Conservation (phyloP, 2,113 vertebrate genomes). For the Orthonyx spaldingii region DNA sequence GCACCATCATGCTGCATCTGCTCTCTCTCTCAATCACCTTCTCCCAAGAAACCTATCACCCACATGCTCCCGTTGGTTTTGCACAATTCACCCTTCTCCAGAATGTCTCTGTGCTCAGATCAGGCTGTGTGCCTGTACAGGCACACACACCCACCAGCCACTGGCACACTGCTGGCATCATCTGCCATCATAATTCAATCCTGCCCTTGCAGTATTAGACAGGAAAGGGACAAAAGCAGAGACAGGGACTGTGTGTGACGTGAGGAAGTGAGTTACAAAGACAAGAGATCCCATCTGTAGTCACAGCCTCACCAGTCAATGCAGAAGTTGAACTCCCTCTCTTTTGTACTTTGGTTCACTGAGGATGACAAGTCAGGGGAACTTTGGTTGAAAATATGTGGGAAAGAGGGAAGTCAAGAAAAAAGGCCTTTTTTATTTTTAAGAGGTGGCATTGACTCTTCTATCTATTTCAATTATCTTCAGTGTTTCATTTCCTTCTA, state of each 20-base stretch:
- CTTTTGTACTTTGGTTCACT: slow-evolving; percentile 49
- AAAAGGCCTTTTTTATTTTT: slow-evolving; percentile 41
- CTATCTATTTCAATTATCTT: slow-evolving; percentile 84
- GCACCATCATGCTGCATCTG: not conserved
- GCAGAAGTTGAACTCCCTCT: slow-evolving; percentile 25
- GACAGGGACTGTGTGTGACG: not conserved
- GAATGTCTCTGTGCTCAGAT: not conserved
- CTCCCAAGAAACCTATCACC: not conserved
- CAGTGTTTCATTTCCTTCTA: slow-evolving; percentile 77
- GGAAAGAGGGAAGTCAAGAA: slow-evolving; percentile 27
- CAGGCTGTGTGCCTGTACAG: not conserved
- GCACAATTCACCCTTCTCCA: not conserved
- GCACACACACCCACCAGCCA: not conserved
- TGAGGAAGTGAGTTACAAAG: not conserved
- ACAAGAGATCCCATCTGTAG: slow-evolving; percentile 1
- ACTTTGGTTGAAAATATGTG: slow-evolving; percentile 16
- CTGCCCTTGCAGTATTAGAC: not conserved
- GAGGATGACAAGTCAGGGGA: slow-evolving; percentile 21
- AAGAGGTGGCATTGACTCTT: slow-evolving; percentile 85
- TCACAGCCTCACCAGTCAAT: slow-evolving; percentile 10
- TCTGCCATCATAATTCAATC: not conserved
- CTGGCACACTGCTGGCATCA: slow-evolving; percentile 6
- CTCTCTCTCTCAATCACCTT: not conserved
- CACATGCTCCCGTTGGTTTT: not conserved
- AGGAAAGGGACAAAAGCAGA: slow-evolving; percentile 31